Evolutionary conservation across 2,797 vertebrate species (phyloP), one percentile per base, ranked within the genome.

Genomic region (Arvicola amphibius): DNA sequence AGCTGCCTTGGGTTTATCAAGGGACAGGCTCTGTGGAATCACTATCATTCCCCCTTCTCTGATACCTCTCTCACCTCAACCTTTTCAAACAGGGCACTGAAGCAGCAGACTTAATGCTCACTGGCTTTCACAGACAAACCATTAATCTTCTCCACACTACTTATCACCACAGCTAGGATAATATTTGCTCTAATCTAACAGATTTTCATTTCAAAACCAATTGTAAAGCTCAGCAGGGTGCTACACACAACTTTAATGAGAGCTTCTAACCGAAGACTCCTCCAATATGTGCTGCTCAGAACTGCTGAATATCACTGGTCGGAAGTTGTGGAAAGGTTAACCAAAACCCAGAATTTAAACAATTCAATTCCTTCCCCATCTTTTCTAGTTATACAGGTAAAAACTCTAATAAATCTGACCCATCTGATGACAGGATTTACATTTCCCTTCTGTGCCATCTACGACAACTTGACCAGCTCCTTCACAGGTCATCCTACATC

Each of bases 151-250:
- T 84, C 81, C 90, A 96, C 48, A 92, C 77, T 95, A 95, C 93
- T 97, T 94, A 97, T 87, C 83, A 94, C 43, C 2, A 93, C 81
- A 97, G 95, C 90, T 85, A 97, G 94, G 83, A 96, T 97, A 98
- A 98, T 79, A 71, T 95, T 97, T 98, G 92, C 97, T 98, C 76
- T 97, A 97, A 98, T 97, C 95, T 96, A 98, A 97, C 92, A 98
- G 97, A 98, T 98, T 98, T 98, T 98, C 93, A 97, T 98, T 98
- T 98, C 73, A 86, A 98, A 98, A 98, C 73, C 96, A 98, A 98
- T 92, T 98, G 97, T 96, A 98, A 97, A 96, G 96, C 98, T 97
- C 98, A 98, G 97, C 96, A 97, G 97, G 97, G 95, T 94, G 97
- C 97, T 97, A 97, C 97, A 97, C 27, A 96, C 86, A 98, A 97